Conservation (phyloP, 2,888 invertebrate genomes). For the Pinctada fucata region DNA sequence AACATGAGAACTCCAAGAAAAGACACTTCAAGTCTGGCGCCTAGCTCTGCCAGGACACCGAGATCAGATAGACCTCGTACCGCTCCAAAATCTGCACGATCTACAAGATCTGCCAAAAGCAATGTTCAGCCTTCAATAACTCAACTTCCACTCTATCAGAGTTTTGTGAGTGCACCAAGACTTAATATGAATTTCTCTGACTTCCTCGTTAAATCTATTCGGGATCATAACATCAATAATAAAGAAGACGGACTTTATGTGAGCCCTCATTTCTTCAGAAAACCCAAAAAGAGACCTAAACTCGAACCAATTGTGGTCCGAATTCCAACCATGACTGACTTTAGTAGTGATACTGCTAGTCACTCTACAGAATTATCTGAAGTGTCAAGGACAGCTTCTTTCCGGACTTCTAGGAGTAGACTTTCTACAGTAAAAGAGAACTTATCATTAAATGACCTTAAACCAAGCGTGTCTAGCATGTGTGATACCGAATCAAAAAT, state of each 20-base stretch:
- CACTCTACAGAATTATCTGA: not conserved
- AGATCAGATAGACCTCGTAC: no score
- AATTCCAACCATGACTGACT: not conserved
- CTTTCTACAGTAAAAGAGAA: not conserved
- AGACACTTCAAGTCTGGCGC: no score
- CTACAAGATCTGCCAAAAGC: no score
- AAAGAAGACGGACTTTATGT: not conserved
- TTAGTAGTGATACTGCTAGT: not conserved
- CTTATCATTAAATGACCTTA: not conserved
- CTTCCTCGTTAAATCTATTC: not conserved
- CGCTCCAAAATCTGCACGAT: no score
- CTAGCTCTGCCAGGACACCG: no score
- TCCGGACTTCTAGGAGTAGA: not conserved
- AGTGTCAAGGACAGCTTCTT: not conserved
- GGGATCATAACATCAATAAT: not conserved
- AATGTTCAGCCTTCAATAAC: not conserved
- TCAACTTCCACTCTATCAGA: not conserved
- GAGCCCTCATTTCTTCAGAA: not conserved
- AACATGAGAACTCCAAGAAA: no score
- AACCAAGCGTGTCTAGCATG: not conserved
- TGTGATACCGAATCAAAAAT: not conserved
- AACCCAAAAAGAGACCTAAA: not conserved
- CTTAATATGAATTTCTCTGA: not conserved
- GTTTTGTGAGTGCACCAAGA: not conserved
- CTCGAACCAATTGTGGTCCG: not conserved